These are phyloP conservation scores for Ictidomys tridecemlineatus DNA, from an alignment of 2,113 vertebrate genomes.

Conservation along the genomic window DNA sequence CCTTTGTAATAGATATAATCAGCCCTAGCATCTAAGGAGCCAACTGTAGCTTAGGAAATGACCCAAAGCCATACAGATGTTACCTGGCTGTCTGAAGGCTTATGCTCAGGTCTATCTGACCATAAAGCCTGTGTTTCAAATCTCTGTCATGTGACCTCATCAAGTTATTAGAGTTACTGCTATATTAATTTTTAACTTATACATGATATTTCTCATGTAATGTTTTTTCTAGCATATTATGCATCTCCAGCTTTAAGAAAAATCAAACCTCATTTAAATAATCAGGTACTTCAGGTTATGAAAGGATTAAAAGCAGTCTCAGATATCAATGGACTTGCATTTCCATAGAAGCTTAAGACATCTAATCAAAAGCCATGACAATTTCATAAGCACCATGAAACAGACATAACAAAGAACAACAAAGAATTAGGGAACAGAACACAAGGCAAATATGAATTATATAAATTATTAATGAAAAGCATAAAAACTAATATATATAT, in stretches of 20 bases:
- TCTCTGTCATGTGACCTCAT: background rate
- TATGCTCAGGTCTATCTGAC: background rate
- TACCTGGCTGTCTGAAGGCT: background rate
- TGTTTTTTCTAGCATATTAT: background rate
- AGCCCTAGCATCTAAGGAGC: background rate
- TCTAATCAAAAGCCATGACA: slow-evolving; percentile 22
- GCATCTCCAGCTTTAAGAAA: background rate
- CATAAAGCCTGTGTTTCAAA: background rate
- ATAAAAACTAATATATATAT: slow-evolving; percentile 41
- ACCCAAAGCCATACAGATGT: background rate
- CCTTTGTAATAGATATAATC: background rate
- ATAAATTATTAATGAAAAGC: slow-evolving; percentile 29
- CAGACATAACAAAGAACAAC: background rate
- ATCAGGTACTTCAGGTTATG: background rate
- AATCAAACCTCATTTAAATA: background rate
- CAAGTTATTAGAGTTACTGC: background rate
- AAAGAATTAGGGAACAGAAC: background rate
- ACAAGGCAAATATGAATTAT: background rate
- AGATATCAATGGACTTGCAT: background rate
- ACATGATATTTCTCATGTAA: background rate
- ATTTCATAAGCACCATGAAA: slow-evolving; percentile 23
- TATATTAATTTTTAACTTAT: background rate
- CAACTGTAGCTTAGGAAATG: background rate
- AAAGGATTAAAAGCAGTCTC: background rate
- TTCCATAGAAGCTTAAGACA: background rate